phyloP scores from a whole-genome alignment of 2,797 vertebrate genomes.

The Diglossa cyanea region DNA sequence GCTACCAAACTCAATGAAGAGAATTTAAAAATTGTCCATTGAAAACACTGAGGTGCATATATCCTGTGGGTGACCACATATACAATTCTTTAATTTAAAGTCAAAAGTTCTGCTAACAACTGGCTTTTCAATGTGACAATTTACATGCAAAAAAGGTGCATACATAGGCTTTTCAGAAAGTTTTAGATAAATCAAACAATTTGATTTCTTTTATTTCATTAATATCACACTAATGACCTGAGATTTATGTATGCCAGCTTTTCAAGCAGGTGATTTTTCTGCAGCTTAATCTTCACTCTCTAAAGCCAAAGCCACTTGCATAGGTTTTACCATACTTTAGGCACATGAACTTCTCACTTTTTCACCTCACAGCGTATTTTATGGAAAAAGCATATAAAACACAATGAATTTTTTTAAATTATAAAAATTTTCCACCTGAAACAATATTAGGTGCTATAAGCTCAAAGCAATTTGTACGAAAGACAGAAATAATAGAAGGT shows the following conservation, averaged over 20 bases:
- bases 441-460: not conserved
- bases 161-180: not conserved
- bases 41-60: not conserved
- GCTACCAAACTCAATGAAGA: not conserved
- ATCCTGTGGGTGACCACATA: not conserved
- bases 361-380: not conserved
- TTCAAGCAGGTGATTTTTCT: not conserved
- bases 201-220: not conserved
- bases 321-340: not conserved
- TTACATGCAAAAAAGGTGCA: not conserved
- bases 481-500: not conserved
- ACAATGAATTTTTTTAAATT: fast-evolving
- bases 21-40: not conserved
- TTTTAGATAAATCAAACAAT: not conserved
- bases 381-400: not conserved
- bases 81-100: not conserved
- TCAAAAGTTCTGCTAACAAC: not conserved
- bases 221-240: not conserved
- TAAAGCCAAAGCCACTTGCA: not conserved
- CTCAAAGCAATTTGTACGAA: not conserved
- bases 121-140: not conserved
- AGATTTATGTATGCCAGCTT: not conserved
- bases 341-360: not conserved
- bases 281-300: not conserved
- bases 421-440: not conserved